phyloP scores from a whole-genome alignment of 2,113 vertebrate genomes.

The Saguinus imperator region DNA sequence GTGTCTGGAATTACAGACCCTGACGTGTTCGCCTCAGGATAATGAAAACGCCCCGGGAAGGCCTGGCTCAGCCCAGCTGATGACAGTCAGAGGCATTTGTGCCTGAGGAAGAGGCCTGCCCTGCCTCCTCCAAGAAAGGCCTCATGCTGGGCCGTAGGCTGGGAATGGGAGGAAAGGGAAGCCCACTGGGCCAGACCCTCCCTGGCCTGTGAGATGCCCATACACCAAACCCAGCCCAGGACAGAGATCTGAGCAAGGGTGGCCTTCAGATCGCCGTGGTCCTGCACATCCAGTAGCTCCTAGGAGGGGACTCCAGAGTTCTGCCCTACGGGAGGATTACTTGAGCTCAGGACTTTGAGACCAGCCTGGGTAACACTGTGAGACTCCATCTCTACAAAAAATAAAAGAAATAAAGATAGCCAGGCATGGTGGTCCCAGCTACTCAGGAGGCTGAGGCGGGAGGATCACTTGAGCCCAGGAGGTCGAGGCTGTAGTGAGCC shows the following conservation, averaged over 20 bases:
- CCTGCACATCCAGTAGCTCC: not conserved
- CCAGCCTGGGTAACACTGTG: no score
- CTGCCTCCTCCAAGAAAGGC: not conserved
- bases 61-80: not conserved
- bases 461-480: no score
- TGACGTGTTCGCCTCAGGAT: not conserved
- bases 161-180: not conserved
- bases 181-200: no score
- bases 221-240: not conserved
- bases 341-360: no score
- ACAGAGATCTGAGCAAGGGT: not conserved
- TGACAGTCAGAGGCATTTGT: not conserved
- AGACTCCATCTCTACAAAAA: no score
- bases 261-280: not conserved
- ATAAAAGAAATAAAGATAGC: no score
- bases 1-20: not conserved
- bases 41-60: not conserved
- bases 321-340: no score
- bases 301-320: not conserved
- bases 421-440: no score
- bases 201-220: not conserved
- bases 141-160: not conserved
- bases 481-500: no score
- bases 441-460: no score
- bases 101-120: not conserved